phyloP scores from a whole-genome alignment of 2,888 invertebrate species.

The Hirtodrosophila trivittata region DNA sequence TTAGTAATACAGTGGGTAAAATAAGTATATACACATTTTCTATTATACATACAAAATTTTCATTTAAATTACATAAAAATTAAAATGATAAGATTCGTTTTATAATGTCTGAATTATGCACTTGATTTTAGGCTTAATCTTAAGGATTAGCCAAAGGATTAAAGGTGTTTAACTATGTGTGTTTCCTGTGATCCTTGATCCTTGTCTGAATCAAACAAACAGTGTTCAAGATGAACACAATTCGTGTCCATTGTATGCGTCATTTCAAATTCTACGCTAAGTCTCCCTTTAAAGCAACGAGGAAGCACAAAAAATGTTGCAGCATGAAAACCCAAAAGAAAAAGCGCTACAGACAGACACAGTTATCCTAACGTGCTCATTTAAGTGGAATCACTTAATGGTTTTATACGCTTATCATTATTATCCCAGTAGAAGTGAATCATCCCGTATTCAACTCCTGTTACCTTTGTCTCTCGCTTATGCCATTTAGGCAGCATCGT shows the following conservation, averaged over 20 bases:
- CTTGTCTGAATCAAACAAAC: no score
- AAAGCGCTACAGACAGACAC: conserved; percentile 23
- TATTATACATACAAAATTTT: neutral
- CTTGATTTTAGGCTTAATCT: no score
- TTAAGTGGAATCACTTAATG: conserved; percentile 83
- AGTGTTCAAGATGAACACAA: no score
- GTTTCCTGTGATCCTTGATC: no score
- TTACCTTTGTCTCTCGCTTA: conserved; percentile 10
- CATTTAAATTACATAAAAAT: neutral
- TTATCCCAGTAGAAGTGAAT: conserved; percentile 43
- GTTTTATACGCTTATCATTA: conserved; percentile 81
- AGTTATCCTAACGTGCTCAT: conserved; percentile 73
- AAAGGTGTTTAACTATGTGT: no score
- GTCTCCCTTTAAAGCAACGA: neutral
- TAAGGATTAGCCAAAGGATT: no score
- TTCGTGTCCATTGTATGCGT: conserved; percentile 20
- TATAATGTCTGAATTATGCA: no score
- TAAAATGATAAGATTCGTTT: no score
- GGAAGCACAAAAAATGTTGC: conserved; percentile 2
- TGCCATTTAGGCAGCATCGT: conserved; percentile 24
- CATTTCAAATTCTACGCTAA: neutral
- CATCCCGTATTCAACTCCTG: neutral
- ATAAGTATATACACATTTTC: no score
- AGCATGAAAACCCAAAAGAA: conserved; percentile 9
- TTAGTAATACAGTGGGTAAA: no score